Percentiles rank a stretch among this genome's conserved stretches.
phyloP scores from a whole-genome alignment of 2,797 vertebrate species.

The Poeciliopsis turneri region DNA sequence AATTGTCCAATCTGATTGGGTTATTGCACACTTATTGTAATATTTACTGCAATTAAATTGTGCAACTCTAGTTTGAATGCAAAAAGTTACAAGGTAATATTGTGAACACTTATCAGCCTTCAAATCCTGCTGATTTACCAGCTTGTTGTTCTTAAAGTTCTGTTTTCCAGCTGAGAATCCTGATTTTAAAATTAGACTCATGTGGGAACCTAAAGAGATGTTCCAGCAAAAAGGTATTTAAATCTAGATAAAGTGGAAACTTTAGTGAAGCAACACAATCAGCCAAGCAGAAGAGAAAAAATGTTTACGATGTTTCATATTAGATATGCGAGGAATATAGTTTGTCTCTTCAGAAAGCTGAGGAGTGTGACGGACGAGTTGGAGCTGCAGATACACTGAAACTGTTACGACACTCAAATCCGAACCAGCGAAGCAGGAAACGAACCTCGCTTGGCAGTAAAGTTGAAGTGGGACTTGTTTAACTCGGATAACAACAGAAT shows the following conservation, averaged over 20 bases:
- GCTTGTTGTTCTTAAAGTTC: not conserved
- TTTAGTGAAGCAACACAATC: not conserved
- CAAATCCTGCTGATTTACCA: not conserved
- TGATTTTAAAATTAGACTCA: not conserved
- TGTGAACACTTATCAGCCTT: not conserved
- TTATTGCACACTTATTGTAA: not conserved
- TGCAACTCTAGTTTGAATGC: not conserved
- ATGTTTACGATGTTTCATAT: not conserved
- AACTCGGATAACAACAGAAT: not conserved
- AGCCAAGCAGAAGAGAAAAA: not conserved
- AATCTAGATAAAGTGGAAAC: not conserved
- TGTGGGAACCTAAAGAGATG: not conserved
- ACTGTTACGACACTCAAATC: not conserved
- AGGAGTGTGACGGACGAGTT: not conserved
- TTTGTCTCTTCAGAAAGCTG: not conserved
- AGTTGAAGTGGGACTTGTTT: not conserved
- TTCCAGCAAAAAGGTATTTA: not conserved
- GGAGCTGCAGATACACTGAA: not conserved
- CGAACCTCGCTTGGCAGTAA: not conserved
- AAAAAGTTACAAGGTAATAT: not conserved
- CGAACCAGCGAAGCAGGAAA: not conserved
- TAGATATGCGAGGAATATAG: no score
- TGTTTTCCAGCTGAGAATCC: not conserved
- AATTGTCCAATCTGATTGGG: not conserved
- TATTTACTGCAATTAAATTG: not conserved